These are phyloP conservation scores for Mohoua ochrocephala DNA, from an alignment of 2,113 vertebrate genomes.

Conservation along the genomic window DNA sequence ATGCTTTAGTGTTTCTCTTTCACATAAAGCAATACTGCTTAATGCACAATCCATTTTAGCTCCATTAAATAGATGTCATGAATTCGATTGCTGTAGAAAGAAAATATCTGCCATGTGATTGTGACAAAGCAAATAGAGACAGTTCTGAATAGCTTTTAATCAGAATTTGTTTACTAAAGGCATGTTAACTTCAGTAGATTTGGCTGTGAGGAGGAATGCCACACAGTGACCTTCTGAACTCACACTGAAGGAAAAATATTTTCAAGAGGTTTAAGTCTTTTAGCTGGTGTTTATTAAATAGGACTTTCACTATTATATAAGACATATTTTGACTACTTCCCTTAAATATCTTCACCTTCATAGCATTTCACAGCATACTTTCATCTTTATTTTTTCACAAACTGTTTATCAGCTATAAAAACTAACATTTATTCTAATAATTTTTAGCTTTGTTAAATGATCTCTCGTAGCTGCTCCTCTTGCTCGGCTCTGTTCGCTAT, in stretches of 20 bases:
- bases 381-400: not conserved
- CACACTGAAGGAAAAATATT: not conserved
- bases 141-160: not conserved
- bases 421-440: not conserved
- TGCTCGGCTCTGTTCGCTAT: not conserved
- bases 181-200: not conserved
- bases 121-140: not conserved
- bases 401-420: not conserved
- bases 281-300: not conserved
- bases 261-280: not conserved
- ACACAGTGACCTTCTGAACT: slow-evolving; percentile 7
- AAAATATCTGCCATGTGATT: not conserved
- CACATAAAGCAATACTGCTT: not conserved
- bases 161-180: not conserved
- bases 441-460: not conserved
- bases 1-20: not conserved
- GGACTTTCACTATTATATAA: not conserved
- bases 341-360: not conserved
- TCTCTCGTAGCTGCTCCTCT: not conserved
- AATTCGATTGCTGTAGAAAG: not conserved
- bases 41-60: not conserved
- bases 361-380: not conserved
- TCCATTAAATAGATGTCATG: not conserved
- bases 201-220: not conserved
- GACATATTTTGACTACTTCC: not conserved